Percentiles rank a stretch among this genome's conserved stretches.
Evolutionary conservation across 2,888 invertebrate genomes (phyloP).

Genomic region (Formica aserva): DNA sequence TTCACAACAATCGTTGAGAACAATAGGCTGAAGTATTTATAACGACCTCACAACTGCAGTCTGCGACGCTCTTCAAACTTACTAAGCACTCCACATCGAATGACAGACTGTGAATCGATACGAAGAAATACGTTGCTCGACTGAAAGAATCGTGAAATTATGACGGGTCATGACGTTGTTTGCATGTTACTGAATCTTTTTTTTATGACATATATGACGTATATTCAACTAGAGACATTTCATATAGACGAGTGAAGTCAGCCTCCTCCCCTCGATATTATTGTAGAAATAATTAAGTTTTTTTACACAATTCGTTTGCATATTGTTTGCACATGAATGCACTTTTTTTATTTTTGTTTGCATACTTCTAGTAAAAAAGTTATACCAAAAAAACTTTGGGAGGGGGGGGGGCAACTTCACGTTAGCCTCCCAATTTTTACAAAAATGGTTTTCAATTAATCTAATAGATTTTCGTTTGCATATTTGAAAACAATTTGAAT

Average conservation of each 20-base stretch:
- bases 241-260: background rate
- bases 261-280: too few species aligned
- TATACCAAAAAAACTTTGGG: too few species aligned
- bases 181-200: background rate
- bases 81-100: slow-evolving; percentile 40
- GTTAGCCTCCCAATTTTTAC: too few species aligned
- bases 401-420: too few species aligned
- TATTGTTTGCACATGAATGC: too few species aligned
- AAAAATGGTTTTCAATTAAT: too few species aligned
- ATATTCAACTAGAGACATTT: background rate
- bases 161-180: slow-evolving; percentile 5
- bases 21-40: slow-evolving; percentile 55
- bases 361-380: too few species aligned
- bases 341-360: too few species aligned
- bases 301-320: too few species aligned
- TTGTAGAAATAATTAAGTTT: too few species aligned
- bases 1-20: slow-evolving; percentile 52
- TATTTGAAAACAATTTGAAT: too few species aligned
- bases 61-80: slow-evolving; percentile 41
- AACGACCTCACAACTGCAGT: slow-evolving; percentile 41
- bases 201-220: background rate
- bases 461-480: too few species aligned
- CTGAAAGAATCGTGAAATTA: slow-evolving; percentile 11
- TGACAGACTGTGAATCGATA: slow-evolving; percentile 56
- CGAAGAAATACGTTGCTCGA: slow-evolving; percentile 21